phyloP scores from a whole-genome alignment of 2,888 invertebrate genomes.

The Drosophila parthenogenetica region DNA sequence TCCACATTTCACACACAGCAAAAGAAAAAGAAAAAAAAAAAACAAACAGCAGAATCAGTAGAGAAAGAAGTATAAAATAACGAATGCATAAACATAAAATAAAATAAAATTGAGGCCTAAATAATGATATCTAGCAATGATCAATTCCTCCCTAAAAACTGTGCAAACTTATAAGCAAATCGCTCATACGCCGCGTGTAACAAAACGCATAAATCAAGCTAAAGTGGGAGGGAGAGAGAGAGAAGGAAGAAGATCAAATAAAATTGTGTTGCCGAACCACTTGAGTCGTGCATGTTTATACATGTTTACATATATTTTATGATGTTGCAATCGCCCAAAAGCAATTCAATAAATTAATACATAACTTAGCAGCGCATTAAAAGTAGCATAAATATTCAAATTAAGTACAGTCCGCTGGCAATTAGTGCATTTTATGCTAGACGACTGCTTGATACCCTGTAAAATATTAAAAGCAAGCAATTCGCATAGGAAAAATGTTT shows the following conservation, averaged over 20 bases:
- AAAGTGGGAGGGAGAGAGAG: background rate
- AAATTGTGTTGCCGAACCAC: background rate
- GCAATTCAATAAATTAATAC: slow-evolving; percentile 18
- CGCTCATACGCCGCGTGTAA: slow-evolving; percentile 38
- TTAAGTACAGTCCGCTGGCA: background rate
- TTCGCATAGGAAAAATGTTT: no score
- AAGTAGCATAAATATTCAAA: slow-evolving; percentile 13
- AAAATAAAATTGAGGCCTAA: slow-evolving; percentile 7
- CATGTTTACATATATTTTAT: slow-evolving; percentile 11
- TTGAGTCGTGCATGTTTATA: slow-evolving; percentile 5
- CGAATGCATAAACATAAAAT: background rate
- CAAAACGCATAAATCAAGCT: slow-evolving; percentile 17
- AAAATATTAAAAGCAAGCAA: background rate
- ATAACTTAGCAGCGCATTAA: slow-evolving; percentile 16
- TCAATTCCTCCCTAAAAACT: slow-evolving; percentile 12
- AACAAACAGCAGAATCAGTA: background rate
- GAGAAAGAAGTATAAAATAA: slow-evolving; percentile 1
- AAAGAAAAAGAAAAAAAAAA: background rate
- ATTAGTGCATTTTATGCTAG: background rate
- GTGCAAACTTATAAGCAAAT: slow-evolving; percentile 27
- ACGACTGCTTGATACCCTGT: background rate
- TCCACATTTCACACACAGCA: slow-evolving; percentile 61
- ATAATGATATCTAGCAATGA: slow-evolving; percentile 4
- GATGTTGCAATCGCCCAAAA: slow-evolving; percentile 12
- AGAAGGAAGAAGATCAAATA: background rate